phyloP scores from a whole-genome alignment of 35 echinoderm and acorn worm genomes.

The Apostichopus californicus region DNA sequence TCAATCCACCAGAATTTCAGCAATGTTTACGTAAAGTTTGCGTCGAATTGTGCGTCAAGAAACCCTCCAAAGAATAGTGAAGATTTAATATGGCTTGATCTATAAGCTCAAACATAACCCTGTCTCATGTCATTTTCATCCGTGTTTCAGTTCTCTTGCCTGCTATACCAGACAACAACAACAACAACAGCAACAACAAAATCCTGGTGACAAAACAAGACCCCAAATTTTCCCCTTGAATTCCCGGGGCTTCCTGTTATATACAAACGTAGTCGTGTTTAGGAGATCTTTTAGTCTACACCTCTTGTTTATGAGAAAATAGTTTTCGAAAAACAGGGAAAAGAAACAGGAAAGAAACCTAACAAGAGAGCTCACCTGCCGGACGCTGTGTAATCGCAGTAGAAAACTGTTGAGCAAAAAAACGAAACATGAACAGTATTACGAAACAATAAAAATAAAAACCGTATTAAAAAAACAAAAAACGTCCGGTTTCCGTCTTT shows the following conservation, averaged over 20 bases:
- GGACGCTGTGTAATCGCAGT: conserved; percentile 70
- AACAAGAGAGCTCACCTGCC: conserved; percentile 48
- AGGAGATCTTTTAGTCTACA: background rate
- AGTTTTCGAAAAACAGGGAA: background rate
- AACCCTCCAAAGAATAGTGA: background rate
- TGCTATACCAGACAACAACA: no score
- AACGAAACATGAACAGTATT: background rate
- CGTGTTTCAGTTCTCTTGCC: no score
- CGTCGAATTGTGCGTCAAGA: background rate
- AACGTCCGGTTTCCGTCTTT: no score
- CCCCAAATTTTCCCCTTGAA: background rate
- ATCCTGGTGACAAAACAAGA: background rate
- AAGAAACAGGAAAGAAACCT: background rate
- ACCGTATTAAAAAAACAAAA: no score
- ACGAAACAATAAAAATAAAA: no score
- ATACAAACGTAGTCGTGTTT: background rate
- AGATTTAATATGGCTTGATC: conserved; percentile 31
- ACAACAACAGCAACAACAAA: no score
- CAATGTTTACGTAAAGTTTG: background rate
- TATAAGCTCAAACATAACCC: background rate
- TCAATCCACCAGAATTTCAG: background rate
- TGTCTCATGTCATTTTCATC: no score
- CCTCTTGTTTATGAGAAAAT: background rate
- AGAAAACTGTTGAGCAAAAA: conserved; percentile 48
- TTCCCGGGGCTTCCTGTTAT: background rate